Evolutionary conservation across 2,888 invertebrate species (phyloP).

Genomic region (Alsophila aescularia): DNA sequence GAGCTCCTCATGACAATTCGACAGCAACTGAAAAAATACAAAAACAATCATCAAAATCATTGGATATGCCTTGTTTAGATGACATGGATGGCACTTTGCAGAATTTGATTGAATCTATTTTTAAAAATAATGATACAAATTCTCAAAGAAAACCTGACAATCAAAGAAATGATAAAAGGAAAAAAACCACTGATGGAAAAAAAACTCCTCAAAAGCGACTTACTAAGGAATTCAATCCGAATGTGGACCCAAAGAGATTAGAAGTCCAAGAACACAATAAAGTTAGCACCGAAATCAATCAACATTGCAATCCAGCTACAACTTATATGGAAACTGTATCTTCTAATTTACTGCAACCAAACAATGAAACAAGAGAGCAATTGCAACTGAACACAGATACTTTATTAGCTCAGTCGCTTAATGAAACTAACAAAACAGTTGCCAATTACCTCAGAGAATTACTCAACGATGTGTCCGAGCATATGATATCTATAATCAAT

Average conservation of each 20-base stretch:
- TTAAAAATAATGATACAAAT: not conserved
- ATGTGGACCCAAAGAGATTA: not conserved
- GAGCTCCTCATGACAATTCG: not conserved
- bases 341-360: not conserved
- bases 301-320: not conserved
- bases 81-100: not conserved
- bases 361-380: not conserved
- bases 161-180: not conserved
- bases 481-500: slow-evolving; percentile 43
- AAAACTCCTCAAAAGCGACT: not conserved
- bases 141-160: not conserved
- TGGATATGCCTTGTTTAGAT: slow-evolving; percentile 9
- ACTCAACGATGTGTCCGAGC: slow-evolving; percentile 37
- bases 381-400: not conserved
- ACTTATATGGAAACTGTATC: not conserved
- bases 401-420: not conserved
- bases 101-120: not conserved
- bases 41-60: not conserved
- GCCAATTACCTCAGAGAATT: slow-evolving; percentile 2
- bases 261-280: not conserved
- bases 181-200: not conserved
- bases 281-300: not conserved
- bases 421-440: not conserved
- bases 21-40: not conserved
- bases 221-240: not conserved